Conservation (phyloP, 2,888 invertebrate species). For the Pristionchus japonicus region DNA sequence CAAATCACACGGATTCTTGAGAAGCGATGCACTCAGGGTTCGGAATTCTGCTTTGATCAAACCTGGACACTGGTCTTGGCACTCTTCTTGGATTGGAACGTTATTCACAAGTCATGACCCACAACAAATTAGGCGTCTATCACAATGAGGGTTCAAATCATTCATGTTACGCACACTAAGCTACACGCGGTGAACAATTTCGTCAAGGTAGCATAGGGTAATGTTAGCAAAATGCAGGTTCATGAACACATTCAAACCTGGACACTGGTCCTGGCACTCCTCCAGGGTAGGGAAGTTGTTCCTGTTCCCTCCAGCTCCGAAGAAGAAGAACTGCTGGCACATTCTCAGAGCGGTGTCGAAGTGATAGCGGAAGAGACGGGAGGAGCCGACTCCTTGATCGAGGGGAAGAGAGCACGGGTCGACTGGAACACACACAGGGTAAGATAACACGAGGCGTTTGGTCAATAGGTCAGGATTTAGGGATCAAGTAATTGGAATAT, state of each 20-base stretch:
- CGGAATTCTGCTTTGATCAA: no score
- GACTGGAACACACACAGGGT: slow-evolving; percentile 60
- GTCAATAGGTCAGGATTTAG: no score
- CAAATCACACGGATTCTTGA: no score
- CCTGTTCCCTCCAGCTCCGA: slow-evolving; percentile 73
- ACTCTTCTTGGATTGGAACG: slow-evolving; percentile 70
- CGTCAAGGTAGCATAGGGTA: no score
- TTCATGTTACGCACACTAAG: no score
- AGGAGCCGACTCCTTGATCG: slow-evolving; percentile 71
- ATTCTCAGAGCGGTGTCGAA: slow-evolving; percentile 68
- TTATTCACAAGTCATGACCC: no score
- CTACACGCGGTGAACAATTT: no score
- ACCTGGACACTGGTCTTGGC: slow-evolving; percentile 72
- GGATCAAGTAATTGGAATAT: no score
- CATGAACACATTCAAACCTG: slow-evolving; percentile 61
- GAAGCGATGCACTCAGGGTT: no score
- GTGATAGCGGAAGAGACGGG: slow-evolving; percentile 66
- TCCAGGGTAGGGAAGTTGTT: slow-evolving; percentile 73
- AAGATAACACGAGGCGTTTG: no score
- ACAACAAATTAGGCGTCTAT: no score
- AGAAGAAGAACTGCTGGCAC: slow-evolving; percentile 71
- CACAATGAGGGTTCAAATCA: no score
- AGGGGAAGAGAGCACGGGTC: slow-evolving; percentile 70
- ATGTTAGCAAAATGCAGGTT: not conserved
- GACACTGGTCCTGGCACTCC: slow-evolving; percentile 71